Base-by-base conservation (phyloP, 2,888 invertebrate genomes). In the Callosobruchus maculatus region DNA sequence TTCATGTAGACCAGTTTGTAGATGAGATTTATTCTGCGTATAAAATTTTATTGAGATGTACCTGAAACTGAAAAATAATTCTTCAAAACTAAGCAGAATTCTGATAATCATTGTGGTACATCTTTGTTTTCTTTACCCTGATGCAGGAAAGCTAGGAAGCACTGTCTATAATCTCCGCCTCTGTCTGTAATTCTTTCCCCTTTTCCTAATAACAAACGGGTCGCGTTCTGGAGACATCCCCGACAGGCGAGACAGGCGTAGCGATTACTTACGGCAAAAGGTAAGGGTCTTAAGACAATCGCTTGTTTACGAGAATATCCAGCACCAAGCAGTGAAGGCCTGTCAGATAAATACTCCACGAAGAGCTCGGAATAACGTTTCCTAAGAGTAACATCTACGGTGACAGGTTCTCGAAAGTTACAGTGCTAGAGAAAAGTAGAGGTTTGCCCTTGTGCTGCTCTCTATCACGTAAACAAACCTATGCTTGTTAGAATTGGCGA, bases 201-300 rank as follows among this genome's bases (percentile, higher is more conserved):
- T 77, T 75, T 74, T 81, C 80, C 82, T 83, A 84, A 84, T 84
- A 84, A 84, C 83, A 82, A 83, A 80, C 82, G 82, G 83, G 82
- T 75, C 71, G 68, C 18, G 49, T 49, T 49, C 49, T 49, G 49
- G 49, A 49, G 49, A 49, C 49, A 49, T 22, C 72, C 70, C 73
- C 79, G 83, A 82, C 83, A 82, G 82, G 81, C 82, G 81, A 82
- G 84, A 84, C 83, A 83, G 84, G 82, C 82, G 83, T 82, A 83
- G 81, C 84, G 84, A 84, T 84, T 84, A 83, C 82, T 83, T 82
- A 83, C 82, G 79, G 80, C 79, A 81, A 83, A 84, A 84, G 83
- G 84, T 83, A 49, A 49, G 49, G 83, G 83, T 81, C 82, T 82
- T 82, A 75, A 78, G 76, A 78, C 80, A 80, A 79, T 78, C 80